A percentile compares a stretch with the other conserved stretches of the same genome.
Evolutionary conservation across 2,113 vertebrate species (phyloP).

Genomic region (Catharus bicknelli): DNA sequence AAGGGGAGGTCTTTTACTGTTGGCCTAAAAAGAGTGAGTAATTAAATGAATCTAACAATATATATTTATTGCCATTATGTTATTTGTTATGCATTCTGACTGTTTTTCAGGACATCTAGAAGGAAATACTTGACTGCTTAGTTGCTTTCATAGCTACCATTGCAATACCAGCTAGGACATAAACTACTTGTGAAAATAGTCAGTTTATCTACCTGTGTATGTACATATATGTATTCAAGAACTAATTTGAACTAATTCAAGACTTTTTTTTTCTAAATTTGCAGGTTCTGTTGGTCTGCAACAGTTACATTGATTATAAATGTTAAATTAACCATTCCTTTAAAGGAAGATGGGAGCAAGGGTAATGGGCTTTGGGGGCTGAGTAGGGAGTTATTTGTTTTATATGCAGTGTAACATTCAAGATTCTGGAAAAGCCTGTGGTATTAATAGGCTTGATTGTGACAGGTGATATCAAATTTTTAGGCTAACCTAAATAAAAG

Average conservation of each 20-base stretch:
- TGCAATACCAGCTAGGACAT: not conserved
- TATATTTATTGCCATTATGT: not conserved
- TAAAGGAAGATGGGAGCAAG: rapidly evolving
- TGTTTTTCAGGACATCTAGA: not conserved
- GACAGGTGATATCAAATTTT: not conserved
- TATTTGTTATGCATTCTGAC: not conserved
- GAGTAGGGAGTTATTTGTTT: not conserved
- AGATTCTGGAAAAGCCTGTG: not conserved
- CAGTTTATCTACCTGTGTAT: not conserved
- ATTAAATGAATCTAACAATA: not conserved
- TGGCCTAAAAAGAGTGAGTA: not conserved
- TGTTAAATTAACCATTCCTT: not conserved
- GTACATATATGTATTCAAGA: not conserved
- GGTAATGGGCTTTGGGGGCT: rapidly evolving
- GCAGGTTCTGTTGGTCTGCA: constrained; percentile 32
- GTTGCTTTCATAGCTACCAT: constrained; percentile 32
- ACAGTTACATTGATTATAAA: not conserved
- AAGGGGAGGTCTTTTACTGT: rapidly evolving
- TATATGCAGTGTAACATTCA: not conserved
- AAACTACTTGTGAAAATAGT: constrained; percentile 17
- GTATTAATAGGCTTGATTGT: not conserved
- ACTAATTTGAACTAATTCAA: not conserved
- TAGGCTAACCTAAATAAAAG: not conserved
- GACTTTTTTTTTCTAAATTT: constrained; percentile 7
- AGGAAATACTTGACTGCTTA: constrained; percentile 6